phyloP scores from a whole-genome alignment of 1,140 invertebrate species.

The Calliphora vicina region DNA sequence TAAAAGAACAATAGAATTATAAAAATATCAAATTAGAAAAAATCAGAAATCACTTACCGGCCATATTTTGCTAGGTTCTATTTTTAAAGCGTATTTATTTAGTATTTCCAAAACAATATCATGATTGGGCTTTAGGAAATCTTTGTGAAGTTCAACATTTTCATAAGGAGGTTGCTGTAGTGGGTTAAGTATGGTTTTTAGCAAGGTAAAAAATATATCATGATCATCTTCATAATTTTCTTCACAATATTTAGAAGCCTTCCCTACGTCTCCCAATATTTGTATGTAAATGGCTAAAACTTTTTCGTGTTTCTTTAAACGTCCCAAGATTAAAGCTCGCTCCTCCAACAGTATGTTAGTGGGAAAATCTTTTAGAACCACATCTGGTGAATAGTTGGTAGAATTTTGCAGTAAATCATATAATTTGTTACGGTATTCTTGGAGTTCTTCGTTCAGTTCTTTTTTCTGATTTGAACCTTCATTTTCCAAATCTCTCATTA shows the following conservation, averaged over 20 bases:
- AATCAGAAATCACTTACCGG: conserved; percentile 44
- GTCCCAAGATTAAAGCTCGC: conserved; percentile 88
- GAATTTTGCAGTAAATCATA: conserved; percentile 87
- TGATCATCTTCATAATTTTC: conserved; percentile 70
- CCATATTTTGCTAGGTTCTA: conserved; percentile 77
- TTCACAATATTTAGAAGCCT: conserved; percentile 87
- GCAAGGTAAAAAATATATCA: conserved; percentile 73
- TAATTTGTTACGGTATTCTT: conserved; percentile 71
- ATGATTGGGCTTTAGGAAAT: conserved; percentile 71
- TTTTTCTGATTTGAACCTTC: neutral
- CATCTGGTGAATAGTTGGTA: conserved; percentile 83
- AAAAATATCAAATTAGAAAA: conserved; percentile 40
- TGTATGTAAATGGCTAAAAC: conserved; percentile 90
- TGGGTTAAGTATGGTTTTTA: conserved; percentile 73
- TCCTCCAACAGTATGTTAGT: conserved; percentile 89
- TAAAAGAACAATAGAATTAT: conserved; percentile 39
- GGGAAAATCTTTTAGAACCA: conserved; percentile 88
- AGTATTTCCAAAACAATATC: conserved; percentile 80
- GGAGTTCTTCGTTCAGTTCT: conserved; percentile 3
- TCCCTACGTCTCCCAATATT: conserved; percentile 79
- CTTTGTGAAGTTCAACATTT: conserved; percentile 69
- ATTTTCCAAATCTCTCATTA: conserved; percentile 12
- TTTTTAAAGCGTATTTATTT: conserved; percentile 81
- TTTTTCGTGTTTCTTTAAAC: conserved; percentile 90
- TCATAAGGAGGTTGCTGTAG: conserved; percentile 64